Evolutionary conservation across 2,888 invertebrate genomes (phyloP), one percentile per base, ranked within the genome.

Genomic region (Pinctada fucata): DNA sequence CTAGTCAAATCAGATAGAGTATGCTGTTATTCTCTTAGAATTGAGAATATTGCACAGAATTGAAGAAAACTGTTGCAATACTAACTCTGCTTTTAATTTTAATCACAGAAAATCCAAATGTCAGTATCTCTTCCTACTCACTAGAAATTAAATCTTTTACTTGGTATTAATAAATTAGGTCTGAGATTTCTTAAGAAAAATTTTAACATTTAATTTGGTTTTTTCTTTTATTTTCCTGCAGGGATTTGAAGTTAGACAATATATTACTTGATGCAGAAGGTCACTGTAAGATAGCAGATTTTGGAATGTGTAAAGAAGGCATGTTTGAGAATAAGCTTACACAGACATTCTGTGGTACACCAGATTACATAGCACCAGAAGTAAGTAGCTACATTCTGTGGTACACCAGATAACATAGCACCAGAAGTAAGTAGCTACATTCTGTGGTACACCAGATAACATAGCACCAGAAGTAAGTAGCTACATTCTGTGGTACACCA

Each of bases 381-480:
- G 95, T 90, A 80, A 79, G 82, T 47, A 8, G 3, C 10, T 45
- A 3, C 10, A 3, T 99, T 99, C 93, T 99, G 99, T 93, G 99
- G 99, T n/a, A 99, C 98, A 65, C 99, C 99, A 1, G 99, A 99
- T 93, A 99, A 99, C 93, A 99, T 99, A 86, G 99, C 99, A 58
- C 99, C 99, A 2, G 99, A 99, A 94, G 95, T 89, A 79, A 77
- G 82, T 48, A 13, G 0, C 8, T 64, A 99, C 99, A 0, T 99
- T 99, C 93, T 99, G 99, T 93, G 99, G 99, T n/a, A 99, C 98
- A 65, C 99, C 99, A 1, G 99, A 99, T 93, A 99, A 99, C 93
- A 99, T 99, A 86, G 99, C 99, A 58, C 99, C 99, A 2, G 99
- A 99, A 94, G 95, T 89, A 79, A 77, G 82, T 48, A 13, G 0